Percentiles rank a stretch among this genome's conserved stretches.
phyloP scores from a whole-genome alignment of 2,113 vertebrate species.

The Nesogale talazaci region DNA sequence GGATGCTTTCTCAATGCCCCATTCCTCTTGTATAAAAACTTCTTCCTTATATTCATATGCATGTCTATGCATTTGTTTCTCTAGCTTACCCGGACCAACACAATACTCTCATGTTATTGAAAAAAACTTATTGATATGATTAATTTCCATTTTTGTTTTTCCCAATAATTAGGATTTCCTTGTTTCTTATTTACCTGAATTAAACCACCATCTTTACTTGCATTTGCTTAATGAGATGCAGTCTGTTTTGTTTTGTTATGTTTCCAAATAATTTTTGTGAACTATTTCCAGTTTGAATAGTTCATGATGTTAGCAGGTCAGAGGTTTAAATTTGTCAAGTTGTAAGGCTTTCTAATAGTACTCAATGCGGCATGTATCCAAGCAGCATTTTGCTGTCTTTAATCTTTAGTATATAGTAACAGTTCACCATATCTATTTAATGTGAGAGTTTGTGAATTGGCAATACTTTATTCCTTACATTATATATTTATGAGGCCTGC shows the following conservation, averaged over 20 bases:
- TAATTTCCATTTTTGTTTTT: conserved; percentile 40
- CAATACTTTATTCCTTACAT: conserved; percentile 73
- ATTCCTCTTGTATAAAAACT: too few species aligned
- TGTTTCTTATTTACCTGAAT: conserved; percentile 53
- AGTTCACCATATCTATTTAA: conserved; percentile 70
- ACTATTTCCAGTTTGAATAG: conserved; percentile 56
- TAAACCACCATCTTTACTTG: conserved; percentile 24
- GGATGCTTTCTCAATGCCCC: too few species aligned
- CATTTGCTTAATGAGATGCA: conserved; percentile 60
- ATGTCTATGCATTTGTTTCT: too few species aligned
- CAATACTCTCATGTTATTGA: not conserved
- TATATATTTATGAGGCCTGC: conserved; percentile 78
- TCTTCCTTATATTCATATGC: too few species aligned
- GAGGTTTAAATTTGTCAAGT: conserved; percentile 64
- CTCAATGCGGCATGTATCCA: conserved; percentile 65
- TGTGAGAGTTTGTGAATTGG: conserved; percentile 72
- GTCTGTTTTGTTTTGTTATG: conserved; percentile 24
- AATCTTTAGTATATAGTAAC: conserved; percentile 72
- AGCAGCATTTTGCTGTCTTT: conserved; percentile 73
- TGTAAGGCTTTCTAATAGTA: conserved; percentile 73
- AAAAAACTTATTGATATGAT: not conserved
- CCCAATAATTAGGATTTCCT: not conserved
- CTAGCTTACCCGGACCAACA: too few species aligned
- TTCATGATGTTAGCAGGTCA: conserved; percentile 63
- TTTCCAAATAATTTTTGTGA: conserved; percentile 55